These are phyloP conservation scores for Oscheius onirici DNA, from an alignment of 2,888 invertebrate genomes.

Conservation along the genomic window DNA sequence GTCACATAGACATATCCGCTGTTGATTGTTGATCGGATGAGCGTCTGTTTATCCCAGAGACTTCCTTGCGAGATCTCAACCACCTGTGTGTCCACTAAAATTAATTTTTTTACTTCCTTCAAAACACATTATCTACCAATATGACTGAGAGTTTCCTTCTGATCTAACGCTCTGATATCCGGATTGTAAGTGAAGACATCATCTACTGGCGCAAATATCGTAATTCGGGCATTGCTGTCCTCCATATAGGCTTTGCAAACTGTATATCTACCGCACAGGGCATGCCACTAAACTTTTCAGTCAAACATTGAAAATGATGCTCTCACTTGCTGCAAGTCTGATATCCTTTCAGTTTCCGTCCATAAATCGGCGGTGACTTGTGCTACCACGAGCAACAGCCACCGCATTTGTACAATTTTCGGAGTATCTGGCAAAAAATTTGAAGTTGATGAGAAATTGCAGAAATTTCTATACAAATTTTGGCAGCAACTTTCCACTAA, in stretches of 20 bases:
- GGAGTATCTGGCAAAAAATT: no score
- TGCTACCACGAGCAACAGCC: conserved; percentile 30
- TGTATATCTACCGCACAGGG: conserved; percentile 66
- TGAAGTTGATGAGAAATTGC: no score
- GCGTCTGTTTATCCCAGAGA: conserved; percentile 69
- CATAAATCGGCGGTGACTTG: conserved; percentile 57
- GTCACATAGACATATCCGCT: conserved; percentile 71
- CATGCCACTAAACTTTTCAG: conserved; percentile 59
- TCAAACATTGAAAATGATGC: not conserved
- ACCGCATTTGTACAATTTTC: conserved; percentile 27
- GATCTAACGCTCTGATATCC: conserved; percentile 68
- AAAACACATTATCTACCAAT: conserved; percentile 63
- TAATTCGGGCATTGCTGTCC: conserved; percentile 65
- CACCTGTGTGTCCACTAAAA: conserved; percentile 70
- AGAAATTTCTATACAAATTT: no score
- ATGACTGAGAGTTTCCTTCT: conserved; percentile 69
- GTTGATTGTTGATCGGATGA: conserved; percentile 70
- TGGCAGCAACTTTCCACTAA: no score
- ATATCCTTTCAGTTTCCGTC: conserved; percentile 68
- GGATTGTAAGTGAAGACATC: conserved; percentile 72
- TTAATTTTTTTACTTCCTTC: not conserved
- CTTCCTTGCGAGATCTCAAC: conserved; percentile 64
- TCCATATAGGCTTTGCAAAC: conserved; percentile 71
- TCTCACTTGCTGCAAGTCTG: conserved; percentile 67
- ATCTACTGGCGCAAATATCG: conserved; percentile 71